These are phyloP conservation scores for Apodemus sylvaticus DNA, from an alignment of 2,113 vertebrate genomes.

Conservation along the genomic window DNA sequence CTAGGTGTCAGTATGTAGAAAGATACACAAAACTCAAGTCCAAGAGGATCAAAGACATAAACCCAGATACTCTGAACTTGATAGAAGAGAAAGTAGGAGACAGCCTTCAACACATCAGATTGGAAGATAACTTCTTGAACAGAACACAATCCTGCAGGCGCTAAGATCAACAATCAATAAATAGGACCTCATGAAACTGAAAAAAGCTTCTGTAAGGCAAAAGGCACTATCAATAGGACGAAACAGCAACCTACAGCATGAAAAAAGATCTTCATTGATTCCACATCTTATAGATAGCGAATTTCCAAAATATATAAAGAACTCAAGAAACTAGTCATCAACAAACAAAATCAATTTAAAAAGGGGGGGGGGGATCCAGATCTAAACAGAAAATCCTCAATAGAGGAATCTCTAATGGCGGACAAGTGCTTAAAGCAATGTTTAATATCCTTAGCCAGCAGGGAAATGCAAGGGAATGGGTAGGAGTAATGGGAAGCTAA, in stretches of 20 bases:
- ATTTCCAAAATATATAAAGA: background rate
- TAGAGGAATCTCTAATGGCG: background rate
- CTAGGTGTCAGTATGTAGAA: background rate
- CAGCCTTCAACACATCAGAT: background rate
- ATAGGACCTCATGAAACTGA: background rate
- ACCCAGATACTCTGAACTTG: background rate
- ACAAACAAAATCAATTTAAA: background rate
- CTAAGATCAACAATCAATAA: background rate
- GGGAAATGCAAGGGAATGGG: background rate
- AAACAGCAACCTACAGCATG: background rate
- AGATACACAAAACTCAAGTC: background rate
- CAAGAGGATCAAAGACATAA: background rate
- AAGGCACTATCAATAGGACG: background rate
- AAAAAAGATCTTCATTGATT: background rate
- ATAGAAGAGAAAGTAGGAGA: background rate
- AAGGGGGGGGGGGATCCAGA: background rate
- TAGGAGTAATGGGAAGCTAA: accelerated
- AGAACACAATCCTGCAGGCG: background rate
- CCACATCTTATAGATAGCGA: background rate
- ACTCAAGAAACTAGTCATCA: background rate
- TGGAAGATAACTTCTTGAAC: background rate
- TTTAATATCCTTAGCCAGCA: background rate
- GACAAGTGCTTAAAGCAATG: background rate
- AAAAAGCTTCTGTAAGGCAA: background rate
- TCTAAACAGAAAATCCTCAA: background rate